Conservation (phyloP, 2,888 invertebrate genomes). For the Lacanobia oleracea region DNA sequence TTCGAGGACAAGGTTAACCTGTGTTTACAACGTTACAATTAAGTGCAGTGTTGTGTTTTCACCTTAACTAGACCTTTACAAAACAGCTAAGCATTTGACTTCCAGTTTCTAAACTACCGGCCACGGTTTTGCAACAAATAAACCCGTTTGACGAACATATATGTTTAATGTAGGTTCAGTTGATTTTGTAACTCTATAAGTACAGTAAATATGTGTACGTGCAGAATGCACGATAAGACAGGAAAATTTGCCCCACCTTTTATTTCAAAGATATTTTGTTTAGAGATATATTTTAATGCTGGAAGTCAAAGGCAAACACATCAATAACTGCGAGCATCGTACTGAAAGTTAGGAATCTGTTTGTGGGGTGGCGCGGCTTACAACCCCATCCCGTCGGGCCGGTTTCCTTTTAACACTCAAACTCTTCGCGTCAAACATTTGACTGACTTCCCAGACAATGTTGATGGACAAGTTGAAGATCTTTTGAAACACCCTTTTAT, state of each 20-base stretch:
- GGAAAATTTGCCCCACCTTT: not conserved
- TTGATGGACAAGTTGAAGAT: constrained; percentile 29
- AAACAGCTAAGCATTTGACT: constrained; percentile 34
- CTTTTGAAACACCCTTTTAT: constrained; percentile 14
- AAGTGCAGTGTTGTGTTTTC: constrained; percentile 45
- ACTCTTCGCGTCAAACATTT: constrained; percentile 43
- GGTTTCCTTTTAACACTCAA: constrained; percentile 43
- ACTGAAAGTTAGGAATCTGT: constrained; percentile 30
- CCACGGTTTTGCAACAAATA: constrained; percentile 56
- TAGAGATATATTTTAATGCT: constrained; percentile 5
- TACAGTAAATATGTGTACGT: constrained; percentile 3
- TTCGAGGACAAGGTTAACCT: constrained; percentile 32
- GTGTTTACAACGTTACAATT: constrained; percentile 22
- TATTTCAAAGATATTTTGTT: not conserved
- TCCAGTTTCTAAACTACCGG: constrained; percentile 57
- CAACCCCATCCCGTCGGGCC: constrained; percentile 1
- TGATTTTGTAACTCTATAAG: constrained; percentile 45
- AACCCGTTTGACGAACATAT: constrained; percentile 57
- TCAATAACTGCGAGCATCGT: constrained; percentile 9
- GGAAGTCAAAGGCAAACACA: constrained; percentile 19
- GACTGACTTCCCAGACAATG: constrained; percentile 42
- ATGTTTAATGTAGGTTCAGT: constrained; percentile 32
- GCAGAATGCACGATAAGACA: not conserved
- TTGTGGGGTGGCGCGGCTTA: constrained; percentile 8
- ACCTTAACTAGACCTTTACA: constrained; percentile 43